Percentiles rank a stretch among this genome's conserved stretches.
Evolutionary conservation across 2,113 vertebrate species (phyloP).

Genomic region (Tragelaphus buxtoni): DNA sequence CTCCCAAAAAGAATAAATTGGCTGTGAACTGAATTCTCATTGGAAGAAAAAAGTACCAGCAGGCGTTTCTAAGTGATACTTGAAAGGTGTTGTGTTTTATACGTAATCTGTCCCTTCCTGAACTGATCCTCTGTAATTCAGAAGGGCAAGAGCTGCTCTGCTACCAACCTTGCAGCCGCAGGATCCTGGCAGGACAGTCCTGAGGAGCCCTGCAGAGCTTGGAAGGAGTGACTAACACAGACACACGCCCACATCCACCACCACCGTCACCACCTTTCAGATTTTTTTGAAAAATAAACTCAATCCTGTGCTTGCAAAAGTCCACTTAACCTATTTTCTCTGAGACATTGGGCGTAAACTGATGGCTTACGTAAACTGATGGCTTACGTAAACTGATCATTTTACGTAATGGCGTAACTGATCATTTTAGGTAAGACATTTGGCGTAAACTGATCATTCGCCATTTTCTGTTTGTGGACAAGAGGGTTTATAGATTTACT

Average conservation of each 20-base stretch:
- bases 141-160: neutral
- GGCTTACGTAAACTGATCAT: neutral
- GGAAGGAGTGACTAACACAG: neutral
- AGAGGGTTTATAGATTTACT: neutral
- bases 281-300: neutral
- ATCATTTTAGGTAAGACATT: no score
- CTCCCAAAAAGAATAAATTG: neutral
- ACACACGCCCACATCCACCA: neutral
- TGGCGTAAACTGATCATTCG: neutral
- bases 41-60: neutral
- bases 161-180: neutral
- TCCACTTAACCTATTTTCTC: neutral
- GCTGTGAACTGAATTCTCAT: neutral
- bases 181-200: neutral
- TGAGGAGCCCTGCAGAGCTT: neutral
- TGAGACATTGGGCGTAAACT: neutral
- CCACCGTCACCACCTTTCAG: neutral
- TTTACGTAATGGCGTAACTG: no score
- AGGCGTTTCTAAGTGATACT: neutral
- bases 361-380: neutral
- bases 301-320: neutral
- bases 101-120: neutral
- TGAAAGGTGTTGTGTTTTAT: neutral
- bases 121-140: neutral
- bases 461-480: neutral